These are phyloP conservation scores for Drosophila tristis DNA, from an alignment of 1,140 invertebrate species.

Conservation along the genomic window DNA sequence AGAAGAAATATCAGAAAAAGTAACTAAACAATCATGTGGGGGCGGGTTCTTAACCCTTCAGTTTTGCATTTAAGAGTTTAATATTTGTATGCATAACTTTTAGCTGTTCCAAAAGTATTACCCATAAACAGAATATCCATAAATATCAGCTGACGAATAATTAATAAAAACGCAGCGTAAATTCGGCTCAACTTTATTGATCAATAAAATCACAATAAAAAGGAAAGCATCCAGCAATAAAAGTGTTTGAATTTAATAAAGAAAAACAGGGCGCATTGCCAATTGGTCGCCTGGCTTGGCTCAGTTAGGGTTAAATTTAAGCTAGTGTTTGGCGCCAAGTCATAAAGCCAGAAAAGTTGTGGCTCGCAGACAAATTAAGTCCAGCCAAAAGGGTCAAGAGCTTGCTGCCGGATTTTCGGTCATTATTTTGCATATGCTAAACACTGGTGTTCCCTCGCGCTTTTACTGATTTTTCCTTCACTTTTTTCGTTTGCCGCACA, in stretches of 20 bases:
- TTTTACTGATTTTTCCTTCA: slow-evolving; percentile 5
- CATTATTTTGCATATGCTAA: slow-evolving; percentile 63
- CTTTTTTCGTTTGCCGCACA: slow-evolving; percentile 21
- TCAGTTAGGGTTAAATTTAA: slow-evolving; percentile 23
- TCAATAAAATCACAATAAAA: no score
- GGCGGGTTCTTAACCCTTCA: not conserved
- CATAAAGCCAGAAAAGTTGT: slow-evolving; percentile 44
- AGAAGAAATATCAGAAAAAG: slow-evolving; percentile 13
- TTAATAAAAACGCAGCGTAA: no score
- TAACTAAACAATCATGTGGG: slow-evolving; percentile 19
- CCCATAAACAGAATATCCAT: no score
- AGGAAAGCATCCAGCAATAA: no score
- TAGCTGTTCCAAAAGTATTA: no score
- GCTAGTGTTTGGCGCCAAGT: slow-evolving; percentile 27
- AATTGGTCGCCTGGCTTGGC: not conserved
- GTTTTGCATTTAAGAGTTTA: no score
- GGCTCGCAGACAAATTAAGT: slow-evolving; percentile 59
- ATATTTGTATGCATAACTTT: no score
- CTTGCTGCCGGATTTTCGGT: slow-evolving; percentile 18
- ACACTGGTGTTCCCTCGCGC: slow-evolving; percentile 26
- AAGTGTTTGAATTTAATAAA: not conserved
- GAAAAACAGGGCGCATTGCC: not conserved
- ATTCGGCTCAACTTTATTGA: no score
- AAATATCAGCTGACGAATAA: no score
- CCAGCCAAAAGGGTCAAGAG: slow-evolving; percentile 47